phyloP scores from a whole-genome alignment of 1,140 invertebrate species.

The Dendrolimus kikuchii region DNA sequence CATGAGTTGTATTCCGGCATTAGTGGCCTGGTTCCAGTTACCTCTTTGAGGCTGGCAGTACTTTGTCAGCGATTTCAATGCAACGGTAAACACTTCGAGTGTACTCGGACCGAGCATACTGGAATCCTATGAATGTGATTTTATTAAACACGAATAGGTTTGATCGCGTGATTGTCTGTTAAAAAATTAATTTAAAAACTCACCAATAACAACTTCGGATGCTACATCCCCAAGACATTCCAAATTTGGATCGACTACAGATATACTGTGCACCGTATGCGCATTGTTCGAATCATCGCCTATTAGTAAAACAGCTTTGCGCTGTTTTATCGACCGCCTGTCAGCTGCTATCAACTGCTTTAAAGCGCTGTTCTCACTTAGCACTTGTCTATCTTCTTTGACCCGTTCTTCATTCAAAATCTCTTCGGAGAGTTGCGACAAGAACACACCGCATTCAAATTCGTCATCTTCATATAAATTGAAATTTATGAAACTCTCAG shows the following conservation, averaged over 20 bases:
- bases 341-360: constrained; percentile 58
- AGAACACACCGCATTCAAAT: constrained; percentile 39
- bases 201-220: constrained; percentile 32
- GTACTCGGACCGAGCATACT: too few relatives aligned
- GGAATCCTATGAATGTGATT: too few relatives aligned
- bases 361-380: constrained; percentile 46
- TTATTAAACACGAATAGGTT: too few relatives aligned
- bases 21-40: too few relatives aligned
- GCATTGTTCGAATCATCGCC: constrained; percentile 42
- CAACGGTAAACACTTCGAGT: too few relatives aligned
- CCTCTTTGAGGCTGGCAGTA: too few relatives aligned
- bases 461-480: constrained; percentile 42
- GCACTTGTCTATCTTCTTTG: constrained; percentile 27
- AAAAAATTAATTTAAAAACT: constrained; percentile 19
- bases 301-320: constrained; percentile 51
- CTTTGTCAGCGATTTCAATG: too few relatives aligned
- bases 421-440: constrained; percentile 43
- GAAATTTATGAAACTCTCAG: constrained; percentile 11
- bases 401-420: constrained; percentile 38
- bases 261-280: constrained; percentile 56
- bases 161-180: background rate
- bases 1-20: too few relatives aligned
- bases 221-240: constrained; percentile 27
- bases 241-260: constrained; percentile 40
- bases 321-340: constrained; percentile 41